Base-by-base conservation (phyloP, 35 echinoderm and acorn worm genomes). In the Lytechinus pictus region DNA sequence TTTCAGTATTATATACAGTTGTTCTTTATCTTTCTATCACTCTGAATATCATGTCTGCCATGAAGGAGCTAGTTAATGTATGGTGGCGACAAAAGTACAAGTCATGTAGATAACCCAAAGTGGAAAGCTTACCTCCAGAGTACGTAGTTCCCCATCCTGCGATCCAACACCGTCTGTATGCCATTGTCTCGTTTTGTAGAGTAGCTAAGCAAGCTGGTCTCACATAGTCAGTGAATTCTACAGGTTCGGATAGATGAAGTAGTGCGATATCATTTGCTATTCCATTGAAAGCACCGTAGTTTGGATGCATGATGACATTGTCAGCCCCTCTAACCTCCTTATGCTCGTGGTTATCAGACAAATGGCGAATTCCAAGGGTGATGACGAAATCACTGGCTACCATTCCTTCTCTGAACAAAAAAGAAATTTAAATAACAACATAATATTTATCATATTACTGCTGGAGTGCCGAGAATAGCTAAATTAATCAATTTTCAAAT, bases 91-190 rank as follows among this genome's bases (percentile, higher is more conserved):
- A 44, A 44, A 44, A 44, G 33, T 44, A 2, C 33, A 44, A 44
- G 33, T 44, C 0, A 44, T 44, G 33, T 44, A 44, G 1, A 44
- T 44, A 44, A 44, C 33, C 33, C 33, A 44, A 44, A 44, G 2
- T 44, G 33, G 9, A 11, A 9, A 79, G 5, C n/a, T 19, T 79
- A 90, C 88, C 88, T 90, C 88, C 88, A 90, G 27, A 90, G 29
- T 21, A 90, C 52, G 88, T 90, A 14, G 88, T 90, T 16, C 92
- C 92, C 92, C 92, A 93, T 54, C 92, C 92, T 55, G 92, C 52
- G 4, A 93, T 93, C 92, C 53, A 55, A 57, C 92, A 93, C 21
- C 92, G 53, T 9, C 53, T 54, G n/a, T 93, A 93, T 21, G 52
- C 92, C 92, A 55, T 57, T 12, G 92, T 93, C 92, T 93, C 92